Conservation (phyloP, 2,797 vertebrate genomes). For the Eospalax fontanierii region DNA sequence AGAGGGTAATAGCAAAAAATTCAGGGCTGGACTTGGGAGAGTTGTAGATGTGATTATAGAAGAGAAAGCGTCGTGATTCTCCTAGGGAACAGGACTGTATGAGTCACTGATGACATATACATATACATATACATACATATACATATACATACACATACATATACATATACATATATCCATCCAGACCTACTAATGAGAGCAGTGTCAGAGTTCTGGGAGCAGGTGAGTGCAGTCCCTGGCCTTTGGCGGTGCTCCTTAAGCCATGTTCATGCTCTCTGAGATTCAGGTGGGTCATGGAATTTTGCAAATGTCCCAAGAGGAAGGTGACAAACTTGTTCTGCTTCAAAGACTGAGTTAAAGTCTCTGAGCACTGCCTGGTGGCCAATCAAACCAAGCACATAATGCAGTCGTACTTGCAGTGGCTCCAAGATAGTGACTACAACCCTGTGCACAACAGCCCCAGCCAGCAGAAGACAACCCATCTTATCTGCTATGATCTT, state of each 20-base stretch:
- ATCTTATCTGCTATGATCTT: constrained; percentile 96
- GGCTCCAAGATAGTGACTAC: constrained; percentile 98
- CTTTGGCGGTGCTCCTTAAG: too few relatives aligned
- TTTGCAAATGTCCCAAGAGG: constrained; percentile 97
- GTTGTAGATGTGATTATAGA: background rate
- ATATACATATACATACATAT: too few relatives aligned
- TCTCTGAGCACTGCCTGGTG: constrained; percentile 96
- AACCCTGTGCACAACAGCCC: constrained; percentile 93
- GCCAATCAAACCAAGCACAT: constrained; percentile 97
- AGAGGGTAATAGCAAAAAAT: constrained; percentile 7
- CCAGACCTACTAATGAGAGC: too few relatives aligned
- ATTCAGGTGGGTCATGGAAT: constrained; percentile 91
- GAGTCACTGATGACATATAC: background rate
- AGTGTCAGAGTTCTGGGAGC: too few relatives aligned
- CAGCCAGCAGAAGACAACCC: constrained; percentile 93
- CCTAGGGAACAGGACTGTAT: background rate
- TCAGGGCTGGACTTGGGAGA: background rate
- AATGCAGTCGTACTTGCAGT: constrained; percentile 96
- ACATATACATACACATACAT: too few relatives aligned
- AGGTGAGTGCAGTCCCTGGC: too few relatives aligned
- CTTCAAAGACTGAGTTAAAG: constrained; percentile 97
- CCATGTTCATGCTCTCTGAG: too few relatives aligned
- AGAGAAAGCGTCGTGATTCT: background rate
- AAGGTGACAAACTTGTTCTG: constrained; percentile 97
- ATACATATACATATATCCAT: too few relatives aligned